A percentile compares a stretch with the other conserved stretches of the same genome.
phyloP scores from a whole-genome alignment of 2,113 vertebrate genomes.

The Notothenia coriiceps region DNA sequence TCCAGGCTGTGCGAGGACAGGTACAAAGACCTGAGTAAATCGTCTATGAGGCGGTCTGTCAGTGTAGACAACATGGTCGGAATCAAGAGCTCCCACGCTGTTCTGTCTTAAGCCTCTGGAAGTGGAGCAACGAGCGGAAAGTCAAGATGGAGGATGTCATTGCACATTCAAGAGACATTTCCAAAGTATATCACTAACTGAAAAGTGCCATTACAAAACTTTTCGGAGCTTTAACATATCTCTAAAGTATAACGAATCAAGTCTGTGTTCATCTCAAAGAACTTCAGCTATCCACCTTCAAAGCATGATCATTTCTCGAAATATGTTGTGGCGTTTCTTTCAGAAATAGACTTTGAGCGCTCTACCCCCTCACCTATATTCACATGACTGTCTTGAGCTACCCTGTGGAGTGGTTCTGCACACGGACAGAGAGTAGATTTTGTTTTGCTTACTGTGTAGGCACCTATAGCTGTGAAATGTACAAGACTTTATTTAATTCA shows the following conservation, averaged over 20 bases:
- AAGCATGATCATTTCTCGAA: constrained; percentile 53
- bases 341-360: constrained; percentile 34
- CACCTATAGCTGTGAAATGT: constrained; percentile 92
- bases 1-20: constrained; percentile 97
- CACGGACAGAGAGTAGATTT: constrained; percentile 64
- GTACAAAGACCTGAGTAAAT: constrained; percentile 94
- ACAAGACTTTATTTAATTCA: constrained; percentile 89
- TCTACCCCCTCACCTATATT: neutral
- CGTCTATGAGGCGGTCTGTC: constrained; percentile 91
- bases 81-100: constrained; percentile 91
- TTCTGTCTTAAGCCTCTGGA: constrained; percentile 88
- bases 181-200: constrained; percentile 32
- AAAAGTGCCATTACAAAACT: constrained; percentile 22
- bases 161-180: neutral
- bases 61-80: constrained; percentile 96
- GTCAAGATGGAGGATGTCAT: neutral
- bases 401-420: constrained; percentile 76
- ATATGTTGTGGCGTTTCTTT: constrained; percentile 29
- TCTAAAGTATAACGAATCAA: constrained; percentile 39
- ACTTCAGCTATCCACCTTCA: constrained; percentile 47
- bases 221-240: constrained; percentile 33
- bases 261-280: constrained; percentile 57
- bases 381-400: constrained; percentile 51
- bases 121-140: neutral
- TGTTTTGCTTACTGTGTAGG: constrained; percentile 96